Evolutionary conservation across 2,113 vertebrate genomes (phyloP).

Genomic region (Phyllopteryx taeniolatus): DNA sequence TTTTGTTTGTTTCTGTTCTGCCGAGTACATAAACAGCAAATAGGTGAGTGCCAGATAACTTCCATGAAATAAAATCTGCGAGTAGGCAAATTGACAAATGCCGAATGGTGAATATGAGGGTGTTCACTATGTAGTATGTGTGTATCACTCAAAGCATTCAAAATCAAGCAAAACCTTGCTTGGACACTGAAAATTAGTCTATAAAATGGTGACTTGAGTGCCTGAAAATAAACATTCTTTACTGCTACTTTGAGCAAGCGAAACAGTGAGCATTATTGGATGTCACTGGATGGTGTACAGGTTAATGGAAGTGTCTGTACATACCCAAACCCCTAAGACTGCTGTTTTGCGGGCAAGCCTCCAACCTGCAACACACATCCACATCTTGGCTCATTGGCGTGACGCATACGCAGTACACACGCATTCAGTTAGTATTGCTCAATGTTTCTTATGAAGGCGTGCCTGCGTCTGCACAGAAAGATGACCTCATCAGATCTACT

Average conservation of each 20-base stretch:
- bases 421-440: not conserved
- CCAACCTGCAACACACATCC: constrained; percentile 49
- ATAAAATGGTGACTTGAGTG: not conserved
- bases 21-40: not conserved
- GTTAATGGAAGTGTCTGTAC: constrained; percentile 14
- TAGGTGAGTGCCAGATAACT: too few species aligned
- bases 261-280: not conserved
- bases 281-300: not conserved
- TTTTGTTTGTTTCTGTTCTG: not conserved
- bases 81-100: too few species aligned
- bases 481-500: constrained; percentile 12
- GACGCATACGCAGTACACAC: not conserved
- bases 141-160: too few species aligned
- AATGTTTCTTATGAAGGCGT: constrained; percentile 7
- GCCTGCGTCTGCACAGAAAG: constrained; percentile 20
- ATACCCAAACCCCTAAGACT: constrained; percentile 62
- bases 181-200: not conserved
- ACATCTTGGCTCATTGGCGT: not conserved
- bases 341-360: constrained; percentile 30
- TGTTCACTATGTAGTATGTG: too few species aligned
- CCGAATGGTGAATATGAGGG: too few species aligned
- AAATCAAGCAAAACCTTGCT: too few species aligned
- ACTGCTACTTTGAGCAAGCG: not conserved
- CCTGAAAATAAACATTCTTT: not conserved
- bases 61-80: too few species aligned